A percentile compares a stretch with the other conserved stretches of the same genome.
Evolutionary conservation across 2,888 invertebrate species (phyloP).

Genomic region (Axea sp.): DNA sequence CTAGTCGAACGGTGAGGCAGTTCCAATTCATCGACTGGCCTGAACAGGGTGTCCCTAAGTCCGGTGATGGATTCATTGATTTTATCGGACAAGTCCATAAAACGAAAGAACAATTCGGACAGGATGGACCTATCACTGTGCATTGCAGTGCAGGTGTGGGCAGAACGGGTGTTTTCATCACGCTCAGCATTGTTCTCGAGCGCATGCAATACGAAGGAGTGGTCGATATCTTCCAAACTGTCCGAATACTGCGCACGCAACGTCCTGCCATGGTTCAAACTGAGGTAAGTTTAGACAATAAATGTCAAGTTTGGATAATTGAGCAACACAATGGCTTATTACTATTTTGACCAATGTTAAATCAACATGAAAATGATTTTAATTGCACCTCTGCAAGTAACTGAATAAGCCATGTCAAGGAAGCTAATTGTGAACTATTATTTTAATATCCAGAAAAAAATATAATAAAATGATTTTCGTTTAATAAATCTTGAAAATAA

Average conservation of each 20-base stretch:
- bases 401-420: too few species aligned
- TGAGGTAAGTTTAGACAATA: slow-evolving; percentile 85
- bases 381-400: too few species aligned
- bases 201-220: slow-evolving; percentile 99
- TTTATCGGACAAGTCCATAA: slow-evolving; percentile 99
- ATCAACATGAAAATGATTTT: too few species aligned
- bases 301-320: slow-evolving; percentile 22
- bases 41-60: slow-evolving; percentile 97
- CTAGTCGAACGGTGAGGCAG: slow-evolving; percentile 96
- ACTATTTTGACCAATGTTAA: too few species aligned
- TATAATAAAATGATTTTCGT: too few species aligned
- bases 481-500: too few species aligned
- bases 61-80: slow-evolving; percentile 99
- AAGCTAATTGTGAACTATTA: too few species aligned
- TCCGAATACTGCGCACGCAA: slow-evolving; percentile 98
- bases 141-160: slow-evolving; percentile 98
- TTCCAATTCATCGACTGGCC: slow-evolving; percentile 99
- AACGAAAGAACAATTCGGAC: slow-evolving; percentile 99
- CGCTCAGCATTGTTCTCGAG: slow-evolving; percentile 97
- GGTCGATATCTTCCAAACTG: slow-evolving; percentile 99
- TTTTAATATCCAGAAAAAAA: too few species aligned
- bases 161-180: slow-evolving; percentile 98
- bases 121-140: slow-evolving; percentile 99
- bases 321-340: too few species aligned
- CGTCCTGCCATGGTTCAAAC: slow-evolving; percentile 99